These are phyloP conservation scores for Syndactyla subalaris DNA, from an alignment of 2,797 vertebrate genomes.

Conservation along the genomic window DNA sequence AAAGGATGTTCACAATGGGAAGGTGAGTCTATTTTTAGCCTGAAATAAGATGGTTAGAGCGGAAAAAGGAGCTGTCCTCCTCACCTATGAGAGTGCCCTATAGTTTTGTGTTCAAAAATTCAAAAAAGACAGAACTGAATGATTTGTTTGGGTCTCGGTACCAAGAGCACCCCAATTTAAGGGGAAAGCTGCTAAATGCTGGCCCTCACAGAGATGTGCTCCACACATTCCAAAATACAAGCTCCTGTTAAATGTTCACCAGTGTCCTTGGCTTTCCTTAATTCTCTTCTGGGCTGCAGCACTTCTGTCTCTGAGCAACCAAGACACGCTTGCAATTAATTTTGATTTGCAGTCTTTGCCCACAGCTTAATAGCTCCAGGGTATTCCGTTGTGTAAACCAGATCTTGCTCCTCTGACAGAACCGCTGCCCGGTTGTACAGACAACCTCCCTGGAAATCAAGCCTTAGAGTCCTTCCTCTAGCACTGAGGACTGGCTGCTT, in stretches of 20 bases:
- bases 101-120: background rate
- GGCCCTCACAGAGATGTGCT: background rate
- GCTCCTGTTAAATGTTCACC: background rate
- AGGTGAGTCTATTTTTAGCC: background rate
- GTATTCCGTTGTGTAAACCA: conserved; percentile 35
- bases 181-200: background rate
- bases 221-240: background rate
- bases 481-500: background rate
- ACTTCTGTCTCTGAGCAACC: background rate
- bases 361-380: background rate
- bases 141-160: background rate
- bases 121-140: background rate
- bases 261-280: background rate
- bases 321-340: background rate
- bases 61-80: background rate
- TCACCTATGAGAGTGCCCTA: background rate
- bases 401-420: background rate
- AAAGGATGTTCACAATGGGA: background rate
- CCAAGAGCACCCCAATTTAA: background rate
- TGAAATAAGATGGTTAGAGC: background rate
- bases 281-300: background rate
- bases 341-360: background rate
- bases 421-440: background rate
- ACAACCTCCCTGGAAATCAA: background rate
- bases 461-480: background rate